phyloP scores from a whole-genome alignment of 2,113 vertebrate species.

The Leucoraja erinaceus region DNA sequence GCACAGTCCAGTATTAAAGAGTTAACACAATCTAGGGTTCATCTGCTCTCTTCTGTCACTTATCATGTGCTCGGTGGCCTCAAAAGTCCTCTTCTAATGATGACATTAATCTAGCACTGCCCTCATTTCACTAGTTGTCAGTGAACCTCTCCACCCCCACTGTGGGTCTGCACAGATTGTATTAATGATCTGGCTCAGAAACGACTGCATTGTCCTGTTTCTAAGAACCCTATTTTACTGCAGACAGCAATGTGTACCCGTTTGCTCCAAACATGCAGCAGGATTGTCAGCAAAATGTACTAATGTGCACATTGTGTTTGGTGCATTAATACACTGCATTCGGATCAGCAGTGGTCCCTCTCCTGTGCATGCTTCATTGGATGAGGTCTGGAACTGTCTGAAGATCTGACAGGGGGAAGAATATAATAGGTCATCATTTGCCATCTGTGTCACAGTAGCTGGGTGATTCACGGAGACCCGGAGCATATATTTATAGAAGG shows the following conservation, averaged over 20 bases:
- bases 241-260: neutral
- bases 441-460: neutral
- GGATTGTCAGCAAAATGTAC: neutral
- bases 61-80: slow-evolving; percentile 26
- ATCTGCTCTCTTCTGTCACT: slow-evolving; percentile 22
- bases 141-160: slow-evolving; percentile 13
- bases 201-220: neutral
- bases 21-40: slow-evolving; percentile 27
- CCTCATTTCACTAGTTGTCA: slow-evolving; percentile 34
- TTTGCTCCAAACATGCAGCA: neutral
- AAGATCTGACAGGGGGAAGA: neutral
- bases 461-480: neutral
- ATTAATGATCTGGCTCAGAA: slow-evolving; percentile 18
- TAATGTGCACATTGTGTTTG: neutral
- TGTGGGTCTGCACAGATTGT: slow-evolving; percentile 16
- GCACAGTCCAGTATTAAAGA: neutral
- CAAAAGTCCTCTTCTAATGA: slow-evolving; percentile 31
- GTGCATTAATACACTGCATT: neutral
- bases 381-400: slow-evolving; percentile 1
- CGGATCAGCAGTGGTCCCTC: neutral
- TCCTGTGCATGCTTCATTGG: neutral
- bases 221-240: neutral
- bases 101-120: slow-evolving; percentile 37
- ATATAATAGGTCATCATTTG: neutral
- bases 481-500: neutral